Evolutionary conservation across 2,888 invertebrate species (phyloP).

Genomic region (Slavum lentiscoides): DNA sequence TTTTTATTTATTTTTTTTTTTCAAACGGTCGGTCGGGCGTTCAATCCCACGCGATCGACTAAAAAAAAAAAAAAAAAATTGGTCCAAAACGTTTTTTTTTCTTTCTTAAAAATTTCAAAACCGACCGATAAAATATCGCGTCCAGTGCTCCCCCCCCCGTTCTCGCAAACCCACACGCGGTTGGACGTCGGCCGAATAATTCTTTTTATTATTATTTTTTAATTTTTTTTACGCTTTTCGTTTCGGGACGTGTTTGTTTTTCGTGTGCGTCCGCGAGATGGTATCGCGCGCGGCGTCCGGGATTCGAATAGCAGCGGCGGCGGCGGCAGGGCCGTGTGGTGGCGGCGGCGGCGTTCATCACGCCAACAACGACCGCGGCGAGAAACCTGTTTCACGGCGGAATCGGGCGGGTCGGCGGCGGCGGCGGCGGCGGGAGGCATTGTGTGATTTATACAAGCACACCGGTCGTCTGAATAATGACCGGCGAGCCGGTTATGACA

Average conservation of each 20-base stretch:
- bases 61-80: not conserved
- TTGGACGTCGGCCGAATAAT: conserved; percentile 29
- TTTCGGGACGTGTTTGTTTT: conserved; percentile 40
- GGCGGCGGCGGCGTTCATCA: conserved; percentile 11
- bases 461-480: conserved; percentile 48
- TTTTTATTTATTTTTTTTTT: not conserved
- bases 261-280: conserved; percentile 32
- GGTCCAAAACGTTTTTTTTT: not conserved
- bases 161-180: conserved; percentile 6
- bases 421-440: not conserved
- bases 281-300: conserved; percentile 1
- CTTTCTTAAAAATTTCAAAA: not conserved
- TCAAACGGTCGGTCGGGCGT: not conserved
- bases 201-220: conserved; percentile 32
- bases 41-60: not conserved
- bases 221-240: not conserved
- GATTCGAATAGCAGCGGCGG: conserved; percentile 30
- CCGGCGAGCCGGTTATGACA: conserved; percentile 51
- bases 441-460: conserved; percentile 51
- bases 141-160: not conserved
- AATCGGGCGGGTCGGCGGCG: too few relatives aligned
- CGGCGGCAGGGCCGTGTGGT: conserved; percentile 6
- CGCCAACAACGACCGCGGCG: conserved; percentile 23
- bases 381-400: conserved; percentile 41
- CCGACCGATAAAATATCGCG: conserved; percentile 46